Evolutionary conservation across 2,888 invertebrate species (phyloP).

Genomic region (Tanaodytes sp.): DNA sequence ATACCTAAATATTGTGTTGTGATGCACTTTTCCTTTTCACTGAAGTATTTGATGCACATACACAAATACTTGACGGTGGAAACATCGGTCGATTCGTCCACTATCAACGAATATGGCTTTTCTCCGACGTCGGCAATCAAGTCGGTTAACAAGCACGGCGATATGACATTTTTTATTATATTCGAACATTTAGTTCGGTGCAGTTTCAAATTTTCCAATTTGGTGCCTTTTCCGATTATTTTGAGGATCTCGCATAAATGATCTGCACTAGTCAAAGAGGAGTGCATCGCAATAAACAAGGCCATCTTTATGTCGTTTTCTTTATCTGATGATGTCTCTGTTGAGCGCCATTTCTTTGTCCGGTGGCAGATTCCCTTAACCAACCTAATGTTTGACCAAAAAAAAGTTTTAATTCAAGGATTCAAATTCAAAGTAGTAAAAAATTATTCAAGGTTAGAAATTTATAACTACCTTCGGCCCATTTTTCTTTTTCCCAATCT

Average conservation of each 20-base stretch:
- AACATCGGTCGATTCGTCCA: constrained; percentile 58
- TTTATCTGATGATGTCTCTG: too few species aligned
- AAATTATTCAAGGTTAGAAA: too few species aligned
- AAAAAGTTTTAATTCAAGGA: too few species aligned
- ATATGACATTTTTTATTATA: constrained; percentile 54
- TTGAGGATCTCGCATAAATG: constrained; percentile 50
- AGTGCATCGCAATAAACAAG: constrained; percentile 51
- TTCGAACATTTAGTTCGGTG: constrained; percentile 56
- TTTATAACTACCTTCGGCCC: constrained; percentile 1
- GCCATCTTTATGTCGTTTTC: constrained; percentile 45
- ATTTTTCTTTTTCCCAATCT: constrained; percentile 1
- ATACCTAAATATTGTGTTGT: constrained; percentile 55
- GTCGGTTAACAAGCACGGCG: constrained; percentile 44
- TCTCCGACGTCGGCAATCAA: constrained; percentile 53
- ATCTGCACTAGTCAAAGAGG: constrained; percentile 48
- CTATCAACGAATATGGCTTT: constrained; percentile 52
- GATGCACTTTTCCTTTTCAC: constrained; percentile 41
- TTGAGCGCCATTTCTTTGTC: too few species aligned
- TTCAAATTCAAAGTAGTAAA: too few species aligned
- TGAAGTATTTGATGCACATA: too few species aligned
- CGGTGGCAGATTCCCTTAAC: too few species aligned
- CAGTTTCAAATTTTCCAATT: constrained; percentile 34
- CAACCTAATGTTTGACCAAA: too few species aligned
- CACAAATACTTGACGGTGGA: constrained; percentile 55
- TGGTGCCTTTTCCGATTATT: constrained; percentile 35